Conservation (phyloP, 1,140 invertebrate genomes). For the Drosophila sproati region DNA sequence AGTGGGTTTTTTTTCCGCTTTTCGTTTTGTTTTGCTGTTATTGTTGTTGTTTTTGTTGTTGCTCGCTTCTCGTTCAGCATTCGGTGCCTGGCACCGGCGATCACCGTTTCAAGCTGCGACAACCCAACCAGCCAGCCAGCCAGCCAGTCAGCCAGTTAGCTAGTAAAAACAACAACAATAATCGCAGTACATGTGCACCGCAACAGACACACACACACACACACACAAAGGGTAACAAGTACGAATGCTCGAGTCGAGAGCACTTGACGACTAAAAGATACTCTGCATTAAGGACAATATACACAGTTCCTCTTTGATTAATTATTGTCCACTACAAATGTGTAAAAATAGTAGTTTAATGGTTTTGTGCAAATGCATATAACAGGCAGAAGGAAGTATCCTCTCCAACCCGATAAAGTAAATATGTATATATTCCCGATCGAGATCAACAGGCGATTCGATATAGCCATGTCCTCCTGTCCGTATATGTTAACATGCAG, state of each 20-base stretch:
- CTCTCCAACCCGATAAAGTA: no score
- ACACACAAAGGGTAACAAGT: slow-evolving; percentile 9
- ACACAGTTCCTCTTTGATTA: background rate
- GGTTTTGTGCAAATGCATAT: no score
- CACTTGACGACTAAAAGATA: background rate
- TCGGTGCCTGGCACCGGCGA: slow-evolving; percentile 75
- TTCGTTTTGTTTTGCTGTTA: slow-evolving; percentile 16
- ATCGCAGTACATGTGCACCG: slow-evolving; percentile 71
- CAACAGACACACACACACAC: slow-evolving; percentile 10
- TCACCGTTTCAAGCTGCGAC: slow-evolving; percentile 70
- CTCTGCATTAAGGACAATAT: slow-evolving; percentile 2
- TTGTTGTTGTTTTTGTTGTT: slow-evolving; percentile 14
- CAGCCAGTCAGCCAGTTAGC: slow-evolving; percentile 32
- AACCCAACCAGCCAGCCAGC: slow-evolving; percentile 45
- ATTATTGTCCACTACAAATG: no score
- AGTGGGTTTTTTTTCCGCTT: slow-evolving; percentile 42
- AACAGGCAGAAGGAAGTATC: no score
- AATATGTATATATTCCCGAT: no score
- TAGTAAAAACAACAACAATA: slow-evolving; percentile 43
- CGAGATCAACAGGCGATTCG: no score
- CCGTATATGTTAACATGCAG: no score
- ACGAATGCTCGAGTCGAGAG: background rate
- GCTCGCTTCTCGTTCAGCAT: slow-evolving; percentile 31
- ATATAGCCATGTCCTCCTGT: no score
- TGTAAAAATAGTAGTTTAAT: no score